phyloP scores from a whole-genome alignment of 2,888 invertebrate species.

The Eupelmus urozonus region DNA sequence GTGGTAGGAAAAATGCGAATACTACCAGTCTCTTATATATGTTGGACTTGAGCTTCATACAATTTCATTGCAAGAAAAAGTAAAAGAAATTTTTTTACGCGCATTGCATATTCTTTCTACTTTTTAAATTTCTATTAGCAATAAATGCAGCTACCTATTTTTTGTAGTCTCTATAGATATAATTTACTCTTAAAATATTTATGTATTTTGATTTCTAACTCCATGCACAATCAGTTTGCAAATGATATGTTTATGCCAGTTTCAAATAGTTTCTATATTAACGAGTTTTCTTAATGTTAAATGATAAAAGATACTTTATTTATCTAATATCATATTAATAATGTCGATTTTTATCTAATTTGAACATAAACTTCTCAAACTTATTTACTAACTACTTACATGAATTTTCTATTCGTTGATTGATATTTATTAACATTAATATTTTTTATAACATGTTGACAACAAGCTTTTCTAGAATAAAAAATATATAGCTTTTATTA shows the following conservation, averaged over 20 bases:
- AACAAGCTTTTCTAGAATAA: slow-evolving; percentile 10
- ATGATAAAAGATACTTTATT: slow-evolving; percentile 13
- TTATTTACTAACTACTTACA: neutral
- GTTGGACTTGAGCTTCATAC: slow-evolving; percentile 43
- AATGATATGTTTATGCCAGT: slow-evolving; percentile 52
- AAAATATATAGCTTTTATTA: slow-evolving; percentile 25
- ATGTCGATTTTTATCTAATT: neutral
- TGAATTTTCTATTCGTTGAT: slow-evolving; percentile 10
- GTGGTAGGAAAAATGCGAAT: slow-evolving; percentile 39
- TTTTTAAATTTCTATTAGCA: slow-evolving; percentile 32
- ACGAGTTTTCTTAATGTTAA: slow-evolving; percentile 1
- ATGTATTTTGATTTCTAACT: neutral
- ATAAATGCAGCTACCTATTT: slow-evolving; percentile 43
- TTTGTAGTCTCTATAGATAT: slow-evolving; percentile 30
- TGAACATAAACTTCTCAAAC: neutral
- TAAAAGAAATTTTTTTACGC: slow-evolving; percentile 2
- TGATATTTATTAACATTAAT: slow-evolving; percentile 12
- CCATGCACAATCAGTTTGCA: slow-evolving; percentile 23
- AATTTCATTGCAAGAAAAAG: slow-evolving; percentile 4
- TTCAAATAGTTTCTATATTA: slow-evolving; percentile 21
- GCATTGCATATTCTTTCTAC: neutral
- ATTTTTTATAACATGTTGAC: neutral
- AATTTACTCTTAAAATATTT: neutral
- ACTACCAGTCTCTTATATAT: slow-evolving; percentile 48
- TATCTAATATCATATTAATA: neutral